Conservation (phyloP, 2,888 invertebrate genomes). For the Drosophila glabriapex region DNA sequence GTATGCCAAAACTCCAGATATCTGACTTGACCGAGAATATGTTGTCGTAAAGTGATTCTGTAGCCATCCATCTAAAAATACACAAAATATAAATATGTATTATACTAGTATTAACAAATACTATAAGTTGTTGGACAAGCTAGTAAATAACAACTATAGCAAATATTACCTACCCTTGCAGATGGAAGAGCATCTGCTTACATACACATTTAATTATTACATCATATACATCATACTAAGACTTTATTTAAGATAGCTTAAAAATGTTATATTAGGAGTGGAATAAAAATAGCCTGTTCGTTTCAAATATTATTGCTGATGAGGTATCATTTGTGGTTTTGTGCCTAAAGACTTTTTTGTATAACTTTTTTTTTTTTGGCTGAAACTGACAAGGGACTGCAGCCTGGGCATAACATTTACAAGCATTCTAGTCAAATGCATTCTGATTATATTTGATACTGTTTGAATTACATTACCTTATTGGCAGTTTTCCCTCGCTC, state of each 20-base stretch:
- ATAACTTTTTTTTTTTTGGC: too few relatives aligned
- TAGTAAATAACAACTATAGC: not conserved
- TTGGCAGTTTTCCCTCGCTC: constrained; percentile 92
- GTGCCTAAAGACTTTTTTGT: too few relatives aligned
- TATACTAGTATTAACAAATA: not conserved
- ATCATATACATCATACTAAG: not conserved
- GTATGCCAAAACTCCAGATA: constrained; percentile 97
- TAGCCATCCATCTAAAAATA: constrained; percentile 95
- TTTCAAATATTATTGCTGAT: too few relatives aligned
- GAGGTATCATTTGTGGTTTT: too few relatives aligned
- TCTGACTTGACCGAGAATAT: constrained; percentile 97
- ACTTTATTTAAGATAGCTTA: not conserved
- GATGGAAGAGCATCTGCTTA: not conserved
- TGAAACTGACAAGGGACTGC: too few relatives aligned
- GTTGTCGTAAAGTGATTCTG: constrained; percentile 97
- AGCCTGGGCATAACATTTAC: not conserved
- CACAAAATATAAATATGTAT: not conserved
- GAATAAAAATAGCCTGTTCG: too few relatives aligned
- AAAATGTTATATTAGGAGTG: fast-evolving
- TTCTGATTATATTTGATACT: not conserved
- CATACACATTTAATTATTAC: not conserved
- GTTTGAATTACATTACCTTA: constrained; percentile 86
- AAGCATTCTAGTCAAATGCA: not conserved
- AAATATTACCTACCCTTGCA: not conserved
- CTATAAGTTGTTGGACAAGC: not conserved